phyloP scores from a whole-genome alignment of 2,797 vertebrate species.

The Myiothlypis chrysogaster region DNA sequence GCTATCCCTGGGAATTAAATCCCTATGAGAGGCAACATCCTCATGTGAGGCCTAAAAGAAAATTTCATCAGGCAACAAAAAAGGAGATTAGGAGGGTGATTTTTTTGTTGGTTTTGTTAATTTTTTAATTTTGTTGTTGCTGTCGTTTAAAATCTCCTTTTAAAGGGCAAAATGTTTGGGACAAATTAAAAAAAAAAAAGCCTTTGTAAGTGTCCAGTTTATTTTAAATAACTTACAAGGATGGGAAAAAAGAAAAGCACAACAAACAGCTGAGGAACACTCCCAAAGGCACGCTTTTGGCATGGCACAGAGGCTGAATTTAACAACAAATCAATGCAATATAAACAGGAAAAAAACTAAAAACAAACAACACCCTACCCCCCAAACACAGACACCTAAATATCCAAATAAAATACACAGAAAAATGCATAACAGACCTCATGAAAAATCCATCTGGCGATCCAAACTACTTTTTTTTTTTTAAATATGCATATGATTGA shows the following conservation, averaged over 20 bases:
- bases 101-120: not conserved
- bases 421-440: not conserved
- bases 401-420: slow-evolving; percentile 32
- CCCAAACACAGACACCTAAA: slow-evolving; percentile 61
- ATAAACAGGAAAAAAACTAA: slow-evolving; percentile 46
- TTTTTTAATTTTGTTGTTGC: not conserved
- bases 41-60: not conserved
- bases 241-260: not conserved
- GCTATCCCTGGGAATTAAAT: not conserved
- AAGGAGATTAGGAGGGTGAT: not conserved
- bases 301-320: slow-evolving; percentile 51
- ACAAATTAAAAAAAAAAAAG: not conserved
- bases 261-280: slow-evolving; percentile 4
- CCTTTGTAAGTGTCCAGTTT: not conserved
- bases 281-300: slow-evolving; percentile 59
- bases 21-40: not conserved
- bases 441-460: slow-evolving; percentile 52
- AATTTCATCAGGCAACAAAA: not conserved
- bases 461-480: not conserved
- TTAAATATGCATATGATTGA: slow-evolving; percentile 34
- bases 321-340: slow-evolving; percentile 66
- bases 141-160: not conserved
- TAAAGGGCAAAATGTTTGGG: not conserved
- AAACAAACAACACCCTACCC: slow-evolving; percentile 55
- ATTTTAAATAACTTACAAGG: slow-evolving; percentile 25